These are phyloP conservation scores for Paradisaea rubra DNA, from an alignment of 2,113 vertebrate genomes.

Conservation along the genomic window DNA sequence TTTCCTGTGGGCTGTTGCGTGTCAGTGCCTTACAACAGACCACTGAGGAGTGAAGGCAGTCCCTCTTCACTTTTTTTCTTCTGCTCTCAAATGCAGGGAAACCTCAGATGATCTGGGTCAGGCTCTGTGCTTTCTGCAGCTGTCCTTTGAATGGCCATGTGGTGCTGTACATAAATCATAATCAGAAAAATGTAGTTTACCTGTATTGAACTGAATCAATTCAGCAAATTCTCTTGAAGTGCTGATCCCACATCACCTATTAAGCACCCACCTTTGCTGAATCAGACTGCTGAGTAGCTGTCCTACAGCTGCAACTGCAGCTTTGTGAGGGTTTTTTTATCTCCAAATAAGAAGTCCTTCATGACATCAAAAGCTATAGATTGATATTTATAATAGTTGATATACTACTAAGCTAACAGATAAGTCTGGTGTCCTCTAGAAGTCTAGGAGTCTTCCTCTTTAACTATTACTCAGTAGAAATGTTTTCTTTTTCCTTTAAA, in stretches of 20 bases:
- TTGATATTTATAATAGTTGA: not conserved
- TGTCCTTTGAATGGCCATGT: not conserved
- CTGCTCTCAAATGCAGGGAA: not conserved
- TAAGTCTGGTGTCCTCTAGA: not conserved
- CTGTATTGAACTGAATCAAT: not conserved
- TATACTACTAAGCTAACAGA: not conserved
- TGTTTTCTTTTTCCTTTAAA: not conserved
- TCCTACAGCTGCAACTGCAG: not conserved
- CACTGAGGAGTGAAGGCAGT: not conserved
- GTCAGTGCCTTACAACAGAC: not conserved
- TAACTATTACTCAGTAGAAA: not conserved
- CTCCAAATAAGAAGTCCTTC: not conserved
- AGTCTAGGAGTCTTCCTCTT: not conserved
- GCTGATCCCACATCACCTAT: not conserved
- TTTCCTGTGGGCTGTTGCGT: not conserved
- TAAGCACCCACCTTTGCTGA: not conserved
- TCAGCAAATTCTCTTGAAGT: not conserved
- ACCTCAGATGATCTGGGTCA: not conserved
- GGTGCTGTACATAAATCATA: not conserved
- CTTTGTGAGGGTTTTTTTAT: not conserved
- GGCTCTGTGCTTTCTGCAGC: not conserved
- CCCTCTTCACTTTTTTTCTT: not conserved
- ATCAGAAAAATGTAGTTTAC: not conserved
- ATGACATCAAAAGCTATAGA: not conserved
- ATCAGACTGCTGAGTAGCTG: not conserved